These are phyloP conservation scores for Steatornis caripensis DNA, from an alignment of 2,113 vertebrate species.

Conservation along the genomic window DNA sequence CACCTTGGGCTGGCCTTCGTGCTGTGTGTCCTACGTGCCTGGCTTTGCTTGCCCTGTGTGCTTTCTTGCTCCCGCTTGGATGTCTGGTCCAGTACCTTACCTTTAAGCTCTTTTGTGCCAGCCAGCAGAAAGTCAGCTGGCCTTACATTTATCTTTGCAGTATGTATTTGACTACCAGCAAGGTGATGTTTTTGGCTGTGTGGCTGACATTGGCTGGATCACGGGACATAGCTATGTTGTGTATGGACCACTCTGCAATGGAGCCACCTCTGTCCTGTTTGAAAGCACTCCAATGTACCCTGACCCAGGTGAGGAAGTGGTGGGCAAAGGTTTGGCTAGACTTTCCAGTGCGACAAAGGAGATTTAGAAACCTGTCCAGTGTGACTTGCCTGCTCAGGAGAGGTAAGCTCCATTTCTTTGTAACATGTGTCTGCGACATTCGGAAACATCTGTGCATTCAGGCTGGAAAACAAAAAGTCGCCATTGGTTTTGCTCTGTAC, in stretches of 20 bases:
- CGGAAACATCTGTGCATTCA: background rate
- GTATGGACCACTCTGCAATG: conserved; percentile 91
- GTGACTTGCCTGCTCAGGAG: background rate
- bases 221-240: conserved; percentile 94
- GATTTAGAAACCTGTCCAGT: background rate
- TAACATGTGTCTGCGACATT: background rate
- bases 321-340: background rate
- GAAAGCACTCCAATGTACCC: conserved; percentile 92
- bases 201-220: conserved; percentile 94
- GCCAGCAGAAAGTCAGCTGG: background rate
- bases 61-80: background rate
- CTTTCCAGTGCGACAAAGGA: background rate
- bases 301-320: conserved; percentile 81
- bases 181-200: conserved; percentile 87
- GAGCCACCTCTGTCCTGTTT: conserved; percentile 88
- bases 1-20: background rate
- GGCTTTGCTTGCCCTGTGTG: rapidly evolving
- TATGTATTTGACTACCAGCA: conserved; percentile 86
- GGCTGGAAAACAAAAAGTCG: background rate
- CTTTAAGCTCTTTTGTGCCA: background rate
- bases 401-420: background rate
- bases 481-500: background rate
- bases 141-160: conserved; percentile 68
- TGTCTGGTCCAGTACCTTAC: background rate
- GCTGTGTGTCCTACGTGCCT: background rate